Conservation (phyloP, 2,113 vertebrate species). For the Lampris megalopsis region DNA sequence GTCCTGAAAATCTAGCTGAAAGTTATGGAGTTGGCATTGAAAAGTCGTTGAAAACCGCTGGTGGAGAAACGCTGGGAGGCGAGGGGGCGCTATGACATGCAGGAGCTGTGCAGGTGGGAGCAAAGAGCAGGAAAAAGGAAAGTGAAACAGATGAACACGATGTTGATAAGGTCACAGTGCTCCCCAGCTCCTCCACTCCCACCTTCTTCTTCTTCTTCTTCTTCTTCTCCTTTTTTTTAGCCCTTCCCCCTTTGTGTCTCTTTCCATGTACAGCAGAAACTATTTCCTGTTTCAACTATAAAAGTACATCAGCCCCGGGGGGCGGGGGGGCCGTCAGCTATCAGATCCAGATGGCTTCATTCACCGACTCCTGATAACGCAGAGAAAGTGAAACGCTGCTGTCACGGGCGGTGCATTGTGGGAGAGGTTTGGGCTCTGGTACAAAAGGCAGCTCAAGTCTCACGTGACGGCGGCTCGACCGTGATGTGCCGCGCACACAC, state of each 20-base stretch:
- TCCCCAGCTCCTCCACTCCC: background rate
- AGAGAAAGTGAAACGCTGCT: background rate
- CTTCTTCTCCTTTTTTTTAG: too few relatives aligned
- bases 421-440: conserved; percentile 3
- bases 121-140: too few relatives aligned
- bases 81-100: too few relatives aligned
- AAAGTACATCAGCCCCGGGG: conserved; percentile 41
- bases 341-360: conserved; percentile 70
- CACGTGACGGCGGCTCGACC: background rate
- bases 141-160: background rate
- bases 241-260: background rate
- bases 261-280: conserved; percentile 36
- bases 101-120: too few relatives aligned
- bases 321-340: conserved; percentile 25
- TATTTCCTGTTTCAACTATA: conserved; percentile 68
- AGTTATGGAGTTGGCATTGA: too few relatives aligned
- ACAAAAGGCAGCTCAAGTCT: background rate
- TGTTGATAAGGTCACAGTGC: conserved; percentile 9
- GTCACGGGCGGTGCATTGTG: background rate
- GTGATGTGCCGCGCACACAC: background rate
- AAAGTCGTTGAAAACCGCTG: too few relatives aligned
- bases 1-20: too few relatives aligned
- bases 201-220: too few relatives aligned
- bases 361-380: conserved; percentile 45
- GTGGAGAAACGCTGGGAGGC: too few relatives aligned